Evolutionary conservation across 1,140 invertebrate species (phyloP).

Genomic region (Formica exsecta): DNA sequence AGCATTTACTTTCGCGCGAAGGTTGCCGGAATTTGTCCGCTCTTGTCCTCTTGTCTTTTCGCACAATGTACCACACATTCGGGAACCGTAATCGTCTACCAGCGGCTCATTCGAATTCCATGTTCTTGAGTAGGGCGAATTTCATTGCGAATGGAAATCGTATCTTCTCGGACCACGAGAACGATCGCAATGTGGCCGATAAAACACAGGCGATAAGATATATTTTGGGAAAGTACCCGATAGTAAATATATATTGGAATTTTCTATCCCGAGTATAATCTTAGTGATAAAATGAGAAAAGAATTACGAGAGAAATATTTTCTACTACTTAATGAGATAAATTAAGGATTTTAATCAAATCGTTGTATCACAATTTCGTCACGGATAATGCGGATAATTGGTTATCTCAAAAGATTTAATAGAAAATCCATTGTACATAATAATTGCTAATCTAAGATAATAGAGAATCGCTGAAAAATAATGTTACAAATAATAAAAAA

Average conservation of each 20-base stretch:
- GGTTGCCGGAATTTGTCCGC: conserved; percentile 37
- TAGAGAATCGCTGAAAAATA: background rate
- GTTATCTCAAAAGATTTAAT: conserved; percentile 1
- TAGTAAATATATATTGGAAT: background rate
- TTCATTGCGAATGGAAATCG: conserved; percentile 38
- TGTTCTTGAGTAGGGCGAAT: conserved; percentile 25
- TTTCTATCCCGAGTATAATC: conserved; percentile 19
- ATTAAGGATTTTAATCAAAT: background rate
- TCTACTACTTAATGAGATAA: background rate
- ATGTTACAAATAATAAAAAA: background rate
- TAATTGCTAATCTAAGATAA: background rate
- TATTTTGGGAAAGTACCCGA: background rate
- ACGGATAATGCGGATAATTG: background rate
- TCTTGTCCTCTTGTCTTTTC: conserved; percentile 1
- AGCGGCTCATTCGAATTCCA: conserved; percentile 50
- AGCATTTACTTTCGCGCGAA: conserved; percentile 63
- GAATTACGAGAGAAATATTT: background rate
- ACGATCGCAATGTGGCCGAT: background rate
- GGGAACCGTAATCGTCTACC: conserved; percentile 44
- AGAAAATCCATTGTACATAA: conserved; percentile 13
- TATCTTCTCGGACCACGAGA: conserved; percentile 32
- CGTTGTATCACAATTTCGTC: background rate
- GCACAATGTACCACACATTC: conserved; percentile 53
- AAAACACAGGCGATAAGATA: conserved; percentile 21
- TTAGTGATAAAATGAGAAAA: background rate